These are phyloP conservation scores for Baryphthengus martii DNA, from an alignment of 2,113 vertebrate genomes.

Conservation along the genomic window DNA sequence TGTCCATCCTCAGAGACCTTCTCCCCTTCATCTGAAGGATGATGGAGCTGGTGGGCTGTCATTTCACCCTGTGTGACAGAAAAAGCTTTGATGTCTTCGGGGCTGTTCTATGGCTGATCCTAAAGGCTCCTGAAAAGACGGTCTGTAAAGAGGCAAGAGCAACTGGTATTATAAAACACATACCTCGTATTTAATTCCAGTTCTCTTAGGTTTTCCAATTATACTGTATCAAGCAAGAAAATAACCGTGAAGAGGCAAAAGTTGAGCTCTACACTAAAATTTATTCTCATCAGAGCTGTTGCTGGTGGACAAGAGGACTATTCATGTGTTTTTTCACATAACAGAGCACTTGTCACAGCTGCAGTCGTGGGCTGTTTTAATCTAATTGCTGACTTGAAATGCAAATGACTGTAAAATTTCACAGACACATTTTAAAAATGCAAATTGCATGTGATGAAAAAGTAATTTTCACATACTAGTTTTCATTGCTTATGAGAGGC, in stretches of 20 bases:
- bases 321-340: neutral
- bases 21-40: neutral
- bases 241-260: neutral
- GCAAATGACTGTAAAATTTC: constrained; percentile 33
- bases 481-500: neutral
- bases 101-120: neutral
- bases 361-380: constrained; percentile 4
- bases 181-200: neutral
- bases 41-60: neutral
- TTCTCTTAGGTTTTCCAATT: neutral
- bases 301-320: constrained; percentile 27
- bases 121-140: neutral
- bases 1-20: neutral
- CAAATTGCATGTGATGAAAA: neutral
- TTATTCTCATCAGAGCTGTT: neutral
- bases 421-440: constrained; percentile 27
- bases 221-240: neutral
- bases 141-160: neutral
- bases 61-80: neutral
- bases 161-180: neutral
- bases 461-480: constrained; percentile 21
- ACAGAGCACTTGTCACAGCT: constrained; percentile 21
- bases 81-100: neutral
- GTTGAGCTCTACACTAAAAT: neutral
- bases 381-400: constrained; percentile 51